Evolutionary conservation across 2,797 vertebrate genomes (phyloP).

Genomic region (Pseudocheirus occidentalis): DNA sequence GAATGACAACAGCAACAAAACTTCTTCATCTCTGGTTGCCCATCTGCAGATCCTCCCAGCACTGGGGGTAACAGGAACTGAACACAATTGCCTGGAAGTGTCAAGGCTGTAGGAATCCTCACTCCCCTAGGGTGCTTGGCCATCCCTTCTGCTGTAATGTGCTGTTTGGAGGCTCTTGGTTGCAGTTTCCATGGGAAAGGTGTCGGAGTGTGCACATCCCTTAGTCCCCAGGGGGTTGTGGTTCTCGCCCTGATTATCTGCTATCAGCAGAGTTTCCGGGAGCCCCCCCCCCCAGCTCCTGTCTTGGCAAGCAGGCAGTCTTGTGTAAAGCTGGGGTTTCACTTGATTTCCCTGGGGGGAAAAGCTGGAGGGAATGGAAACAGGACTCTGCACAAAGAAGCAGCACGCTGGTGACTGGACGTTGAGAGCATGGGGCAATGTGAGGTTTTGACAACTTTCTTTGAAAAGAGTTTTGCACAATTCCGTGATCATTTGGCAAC

Average conservation of each 20-base stretch:
- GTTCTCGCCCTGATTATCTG: background rate
- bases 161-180: background rate
- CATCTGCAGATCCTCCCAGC: background rate
- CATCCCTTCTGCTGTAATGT: background rate
- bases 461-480: constrained; percentile 54
- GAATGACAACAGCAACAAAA: background rate
- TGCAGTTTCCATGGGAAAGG: background rate
- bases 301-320: background rate
- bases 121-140: background rate
- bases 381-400: background rate
- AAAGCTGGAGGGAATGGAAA: background rate
- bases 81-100: background rate
- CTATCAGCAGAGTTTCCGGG: constrained; percentile 33
- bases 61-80: background rate
- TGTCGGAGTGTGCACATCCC: background rate
- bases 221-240: background rate
- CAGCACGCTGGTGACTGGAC: background rate
- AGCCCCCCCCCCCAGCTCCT: background rate
- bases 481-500: background rate
- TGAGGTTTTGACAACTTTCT: constrained; percentile 57
- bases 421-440: background rate
- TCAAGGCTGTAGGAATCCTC: background rate
- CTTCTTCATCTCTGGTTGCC: background rate
- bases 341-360: background rate
- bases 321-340: constrained; percentile 47